Evolutionary conservation across 2,113 vertebrate genomes (phyloP).

Genomic region (Chiloscyllium plagiosum): DNA sequence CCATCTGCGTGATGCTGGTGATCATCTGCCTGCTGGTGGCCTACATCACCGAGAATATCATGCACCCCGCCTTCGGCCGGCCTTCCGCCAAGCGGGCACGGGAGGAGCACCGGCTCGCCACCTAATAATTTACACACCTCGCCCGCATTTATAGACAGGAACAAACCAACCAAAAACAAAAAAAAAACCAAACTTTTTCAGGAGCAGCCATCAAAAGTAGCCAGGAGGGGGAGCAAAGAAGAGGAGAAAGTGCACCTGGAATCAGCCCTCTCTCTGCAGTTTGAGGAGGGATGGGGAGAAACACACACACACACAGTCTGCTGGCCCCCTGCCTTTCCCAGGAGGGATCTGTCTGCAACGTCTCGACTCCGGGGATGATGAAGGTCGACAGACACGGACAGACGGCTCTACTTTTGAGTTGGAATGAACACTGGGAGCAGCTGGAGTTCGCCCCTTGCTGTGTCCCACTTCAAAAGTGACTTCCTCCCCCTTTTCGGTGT

Average conservation of each 20-base stretch:
- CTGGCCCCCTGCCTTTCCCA: background rate
- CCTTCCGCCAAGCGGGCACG: background rate
- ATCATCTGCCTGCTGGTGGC: constrained; percentile 93
- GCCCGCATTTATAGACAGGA: too few relatives aligned
- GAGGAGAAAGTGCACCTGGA: background rate
- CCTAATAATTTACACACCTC: background rate
- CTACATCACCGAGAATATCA: constrained; percentile 93
- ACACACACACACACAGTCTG: too few relatives aligned
- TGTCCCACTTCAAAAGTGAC: background rate
- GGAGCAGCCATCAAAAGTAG: too few relatives aligned
- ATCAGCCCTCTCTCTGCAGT: background rate
- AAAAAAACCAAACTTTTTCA: too few relatives aligned
- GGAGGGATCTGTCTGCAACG: background rate
- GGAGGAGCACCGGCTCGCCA: background rate
- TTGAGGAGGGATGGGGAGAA: too few relatives aligned
- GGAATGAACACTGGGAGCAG: background rate
- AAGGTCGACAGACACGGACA: too few relatives aligned
- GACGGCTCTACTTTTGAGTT: background rate
- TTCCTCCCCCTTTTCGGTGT: background rate
- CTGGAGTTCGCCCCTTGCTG: background rate
- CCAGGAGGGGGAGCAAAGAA: background rate
- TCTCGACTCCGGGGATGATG: too few relatives aligned
- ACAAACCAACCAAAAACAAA: too few relatives aligned
- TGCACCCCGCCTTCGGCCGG: constrained; percentile 57
- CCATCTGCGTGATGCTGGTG: constrained; percentile 96